Evolutionary conservation across 2,888 invertebrate genomes (phyloP).

Genomic region (Cephonodes hylas): DNA sequence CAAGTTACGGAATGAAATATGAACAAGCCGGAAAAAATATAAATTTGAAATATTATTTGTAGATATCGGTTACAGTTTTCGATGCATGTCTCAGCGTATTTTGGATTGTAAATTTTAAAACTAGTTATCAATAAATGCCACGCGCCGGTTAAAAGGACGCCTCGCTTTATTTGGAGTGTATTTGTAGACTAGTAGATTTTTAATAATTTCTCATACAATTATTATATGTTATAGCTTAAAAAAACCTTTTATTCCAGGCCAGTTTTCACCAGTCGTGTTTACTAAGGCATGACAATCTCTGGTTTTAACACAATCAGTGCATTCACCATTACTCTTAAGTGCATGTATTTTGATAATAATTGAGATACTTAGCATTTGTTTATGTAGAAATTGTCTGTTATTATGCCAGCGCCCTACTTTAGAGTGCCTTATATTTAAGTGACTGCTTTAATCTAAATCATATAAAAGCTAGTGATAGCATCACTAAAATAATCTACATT

Average conservation of each 20-base stretch:
- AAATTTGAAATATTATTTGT: not conserved
- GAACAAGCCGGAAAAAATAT: not conserved
- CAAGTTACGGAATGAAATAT: not conserved
- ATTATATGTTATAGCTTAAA: too few relatives aligned
- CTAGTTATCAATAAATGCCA: constrained; percentile 6
- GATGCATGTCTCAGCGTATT: not conserved
- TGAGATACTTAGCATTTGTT: too few relatives aligned
- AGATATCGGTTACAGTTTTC: not conserved
- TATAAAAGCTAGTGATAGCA: not conserved
- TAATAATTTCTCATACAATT: not conserved
- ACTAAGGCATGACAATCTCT: too few relatives aligned
- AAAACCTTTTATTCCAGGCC: too few relatives aligned
- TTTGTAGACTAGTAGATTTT: not conserved
- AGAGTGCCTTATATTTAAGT: not conserved
- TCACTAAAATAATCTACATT: not conserved
- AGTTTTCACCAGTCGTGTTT: too few relatives aligned
- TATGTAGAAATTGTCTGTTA: too few relatives aligned
- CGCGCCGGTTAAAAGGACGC: not conserved
- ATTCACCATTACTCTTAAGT: too few relatives aligned
- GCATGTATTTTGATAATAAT: too few relatives aligned
- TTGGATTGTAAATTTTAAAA: not conserved
- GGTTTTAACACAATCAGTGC: too few relatives aligned
- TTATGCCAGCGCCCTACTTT: too few relatives aligned
- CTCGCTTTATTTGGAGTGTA: not conserved
- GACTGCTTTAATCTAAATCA: not conserved